A percentile compares a stretch with the other conserved stretches of the same genome.
These are phyloP conservation scores for Phacellophora camtschatica DNA, from an alignment of 30 jellyfish, hydroid and myxozoan species.

Conservation along the genomic window DNA sequence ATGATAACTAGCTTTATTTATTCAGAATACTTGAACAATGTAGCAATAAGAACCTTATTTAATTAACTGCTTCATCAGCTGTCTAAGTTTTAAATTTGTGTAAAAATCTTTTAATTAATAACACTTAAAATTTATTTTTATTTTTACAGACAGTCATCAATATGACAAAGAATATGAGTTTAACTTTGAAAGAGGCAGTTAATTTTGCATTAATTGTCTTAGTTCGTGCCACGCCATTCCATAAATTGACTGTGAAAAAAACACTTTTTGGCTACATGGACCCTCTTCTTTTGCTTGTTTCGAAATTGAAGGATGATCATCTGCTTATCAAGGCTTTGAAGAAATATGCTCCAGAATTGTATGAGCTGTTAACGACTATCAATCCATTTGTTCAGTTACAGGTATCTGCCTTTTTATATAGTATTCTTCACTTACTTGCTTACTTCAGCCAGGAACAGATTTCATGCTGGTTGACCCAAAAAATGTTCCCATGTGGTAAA, in stretches of 20 bases:
- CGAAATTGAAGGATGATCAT: conserved; percentile 22
- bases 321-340: conserved; percentile 8
- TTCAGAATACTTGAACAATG: too few relatives aligned
- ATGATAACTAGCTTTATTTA: too few relatives aligned
- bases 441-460: too few relatives aligned
- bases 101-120: too few relatives aligned
- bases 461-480: too few relatives aligned
- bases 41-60: too few relatives aligned
- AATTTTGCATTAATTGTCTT: neutral
- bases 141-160: conserved; percentile 42
- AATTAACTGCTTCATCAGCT: too few relatives aligned
- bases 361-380: conserved; percentile 49
- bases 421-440: neutral
- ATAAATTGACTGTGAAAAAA: conserved; percentile 64
- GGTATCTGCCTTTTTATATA: conserved; percentile 37
- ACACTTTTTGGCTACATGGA: conserved; percentile 88
- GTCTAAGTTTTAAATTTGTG: too few relatives aligned
- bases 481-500: too few relatives aligned
- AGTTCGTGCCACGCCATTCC: conserved; percentile 37
- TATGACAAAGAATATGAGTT: neutral
- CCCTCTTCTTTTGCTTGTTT: conserved; percentile 38
- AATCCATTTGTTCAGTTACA: conserved; percentile 84
- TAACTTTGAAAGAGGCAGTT: neutral
- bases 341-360: conserved; percentile 47
- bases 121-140: neutral